Conservation (phyloP, 1,140 invertebrate genomes). For the Pachyrhynchus sulphureomaculatus region DNA sequence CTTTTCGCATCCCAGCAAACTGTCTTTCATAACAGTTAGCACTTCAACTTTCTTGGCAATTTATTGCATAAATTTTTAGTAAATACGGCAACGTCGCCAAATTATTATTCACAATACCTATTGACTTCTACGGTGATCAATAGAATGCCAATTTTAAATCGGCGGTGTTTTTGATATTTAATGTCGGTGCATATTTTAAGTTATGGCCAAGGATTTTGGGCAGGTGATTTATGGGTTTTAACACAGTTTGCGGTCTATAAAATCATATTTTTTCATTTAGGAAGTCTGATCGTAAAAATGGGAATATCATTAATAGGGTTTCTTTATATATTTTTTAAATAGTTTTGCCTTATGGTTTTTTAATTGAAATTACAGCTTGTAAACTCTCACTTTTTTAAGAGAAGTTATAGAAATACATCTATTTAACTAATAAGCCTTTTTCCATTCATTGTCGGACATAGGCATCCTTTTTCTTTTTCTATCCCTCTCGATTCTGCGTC, state of each 20-base stretch:
- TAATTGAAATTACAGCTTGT: too few relatives aligned
- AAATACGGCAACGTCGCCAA: slow-evolving; percentile 11
- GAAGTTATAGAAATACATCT: too few relatives aligned
- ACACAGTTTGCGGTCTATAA: slow-evolving; percentile 20
- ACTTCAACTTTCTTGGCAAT: too few relatives aligned
- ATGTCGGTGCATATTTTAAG: slow-evolving; percentile 12
- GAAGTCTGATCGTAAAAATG: slow-evolving; percentile 7
- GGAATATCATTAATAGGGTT: slow-evolving; percentile 7
- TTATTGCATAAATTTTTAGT: too few relatives aligned
- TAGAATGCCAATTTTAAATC: slow-evolving; percentile 22
- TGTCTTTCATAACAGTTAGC: too few relatives aligned
- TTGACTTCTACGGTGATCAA: slow-evolving; percentile 13
- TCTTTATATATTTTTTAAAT: not conserved
- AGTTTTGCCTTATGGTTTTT: too few relatives aligned
- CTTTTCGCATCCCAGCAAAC: too few relatives aligned
- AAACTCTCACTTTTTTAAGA: too few relatives aligned
- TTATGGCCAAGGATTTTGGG: slow-evolving; percentile 17
- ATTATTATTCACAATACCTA: slow-evolving; percentile 13
- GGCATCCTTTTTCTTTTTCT: too few relatives aligned
- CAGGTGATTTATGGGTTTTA: slow-evolving; percentile 16
- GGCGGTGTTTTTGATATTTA: slow-evolving; percentile 12
- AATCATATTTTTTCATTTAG: slow-evolving; percentile 3
- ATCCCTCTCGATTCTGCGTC: too few relatives aligned
- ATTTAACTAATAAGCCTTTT: too few relatives aligned
- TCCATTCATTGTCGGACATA: too few relatives aligned